Base-by-base conservation (phyloP, 1,140 invertebrate species). In the Caerostris extrusa region DNA sequence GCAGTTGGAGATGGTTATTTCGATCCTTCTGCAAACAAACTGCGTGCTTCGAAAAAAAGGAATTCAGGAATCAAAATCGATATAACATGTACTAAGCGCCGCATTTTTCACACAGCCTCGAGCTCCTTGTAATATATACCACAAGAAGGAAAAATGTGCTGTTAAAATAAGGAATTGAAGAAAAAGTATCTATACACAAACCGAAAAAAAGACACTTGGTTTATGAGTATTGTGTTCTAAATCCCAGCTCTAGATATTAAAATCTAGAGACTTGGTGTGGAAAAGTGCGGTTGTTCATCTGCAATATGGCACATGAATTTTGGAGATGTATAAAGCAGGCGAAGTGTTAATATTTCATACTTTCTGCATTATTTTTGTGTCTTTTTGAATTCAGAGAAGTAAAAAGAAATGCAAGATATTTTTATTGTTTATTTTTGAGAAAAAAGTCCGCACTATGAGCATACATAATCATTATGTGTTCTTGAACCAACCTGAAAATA, bases 1-100 rank as follows among this genome's bases (percentile, higher is more conserved):
- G 58, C 57, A 50, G 19, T 17, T 8, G 77, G 77, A 10, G 56
- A 60, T 83, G 34, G 77, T 91, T 91, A 91, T 91, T 91, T 83
- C 90, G 55, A 83, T 83, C 60, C 55, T 3, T 14, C 14, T 19
- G 71, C 77, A 82, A 91, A 91, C 90, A 91, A 91, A 91, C 71
- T 83, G 57, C 7, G 19, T 50, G 5, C 8, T 90, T 90, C 81
- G 17, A 5, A 5, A 83, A 55, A 91, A 61, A 53, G 58, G 90
- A 90, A 81, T 90, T 81, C 19, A 90, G 89, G 69, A 77, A 81
- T 90, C 34, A n/a, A 56, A 71, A 91, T 91, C 90, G 71, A 91
- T 91, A 91, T 83, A 83, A 14, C 71, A 61, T 71, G 57, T 53
- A 61, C 90, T 60, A 91, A 91, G 90, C 56, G 90, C 53, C 10